Evolutionary conservation across 2,888 invertebrate species (phyloP), one percentile per base, ranked within the genome.

Genomic region (Adela reaumurella): DNA sequence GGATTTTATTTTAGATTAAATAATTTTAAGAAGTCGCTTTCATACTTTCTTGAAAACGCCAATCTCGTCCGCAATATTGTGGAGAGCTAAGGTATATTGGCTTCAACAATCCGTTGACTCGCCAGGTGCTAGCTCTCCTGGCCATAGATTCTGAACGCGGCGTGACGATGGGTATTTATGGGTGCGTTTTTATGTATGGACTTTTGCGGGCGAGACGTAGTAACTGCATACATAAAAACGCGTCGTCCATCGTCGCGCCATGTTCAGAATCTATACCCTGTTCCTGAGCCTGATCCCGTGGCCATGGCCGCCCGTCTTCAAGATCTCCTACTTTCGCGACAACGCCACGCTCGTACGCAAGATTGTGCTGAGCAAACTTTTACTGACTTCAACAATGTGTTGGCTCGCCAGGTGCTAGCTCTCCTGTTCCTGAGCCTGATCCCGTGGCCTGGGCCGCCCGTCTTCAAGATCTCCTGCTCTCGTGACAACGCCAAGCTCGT

Each of bases 401-500:
- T 10, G 6, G 10, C 6, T 10, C 24, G 10, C 10, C 70, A 92
- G 92, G 86, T 92, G 71, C 81, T 89, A 79, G 83, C 88, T 79
- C 84, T 91, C 69, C 84, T 90, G 70, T 85, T 90, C 80, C 81
- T 92, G 65, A 86, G 90, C 57, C 78, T 91, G 68, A 89, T 92
- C 74, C 92, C 92, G 71, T 92, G 92, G 92, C 92, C 92, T 64
- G 90, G 90, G 62, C 90, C 91, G 51, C 88, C 89, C 58, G 86
- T 92, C 58, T 90, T 91, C 86, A 91, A 90, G 79, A 88, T 91
- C 62, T 88, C 90, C 58, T 92, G 92, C 67, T 90, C 91, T 60
- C 85, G 90, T 83, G 92, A 92, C 83, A 92, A 89, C 80, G 91
- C 93, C 57, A 86, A 92, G 64, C 86, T 93, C 59, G 93, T 94